phyloP scores from a whole-genome alignment of 2,888 invertebrate species.

The Catocala nupta region DNA sequence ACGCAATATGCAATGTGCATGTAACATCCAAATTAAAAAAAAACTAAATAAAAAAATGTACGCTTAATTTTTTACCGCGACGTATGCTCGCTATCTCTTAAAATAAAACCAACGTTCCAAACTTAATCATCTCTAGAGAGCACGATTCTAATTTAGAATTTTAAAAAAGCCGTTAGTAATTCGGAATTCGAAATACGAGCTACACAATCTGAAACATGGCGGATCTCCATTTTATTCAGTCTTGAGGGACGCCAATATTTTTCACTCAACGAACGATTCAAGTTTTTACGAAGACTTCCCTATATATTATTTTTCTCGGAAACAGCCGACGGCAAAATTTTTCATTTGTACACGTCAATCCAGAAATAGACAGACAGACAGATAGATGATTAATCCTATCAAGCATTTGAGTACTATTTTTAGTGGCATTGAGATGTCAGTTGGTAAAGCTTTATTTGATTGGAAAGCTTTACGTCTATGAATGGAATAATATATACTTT shows the following conservation, averaged over 20 bases:
- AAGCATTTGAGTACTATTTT: constrained; percentile 14
- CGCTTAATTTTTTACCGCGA: background rate
- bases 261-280: constrained; percentile 20
- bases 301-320: constrained; percentile 22
- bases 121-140: constrained; percentile 1
- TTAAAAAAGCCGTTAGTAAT: constrained; percentile 1
- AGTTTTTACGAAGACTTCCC: constrained; percentile 18
- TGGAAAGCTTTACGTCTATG: background rate
- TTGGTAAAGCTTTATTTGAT: constrained; percentile 5
- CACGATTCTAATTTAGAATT: constrained; percentile 10
- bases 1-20: no score
- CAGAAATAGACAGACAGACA: constrained; percentile 33
- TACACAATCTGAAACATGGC: constrained; percentile 28
- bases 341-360: constrained; percentile 47
- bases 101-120: constrained; percentile 1
- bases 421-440: constrained; percentile 10
- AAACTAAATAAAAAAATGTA: no score
- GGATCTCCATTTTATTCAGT: constrained; percentile 13
- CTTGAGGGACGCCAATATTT: constrained; percentile 33
- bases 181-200: constrained; percentile 2
- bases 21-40: no score
- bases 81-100: background rate
- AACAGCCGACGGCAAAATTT: constrained; percentile 25
- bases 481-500: no score
- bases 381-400: constrained; percentile 31